Conservation (phyloP, 2,888 invertebrate genomes). For the Lutraria lutraria region DNA sequence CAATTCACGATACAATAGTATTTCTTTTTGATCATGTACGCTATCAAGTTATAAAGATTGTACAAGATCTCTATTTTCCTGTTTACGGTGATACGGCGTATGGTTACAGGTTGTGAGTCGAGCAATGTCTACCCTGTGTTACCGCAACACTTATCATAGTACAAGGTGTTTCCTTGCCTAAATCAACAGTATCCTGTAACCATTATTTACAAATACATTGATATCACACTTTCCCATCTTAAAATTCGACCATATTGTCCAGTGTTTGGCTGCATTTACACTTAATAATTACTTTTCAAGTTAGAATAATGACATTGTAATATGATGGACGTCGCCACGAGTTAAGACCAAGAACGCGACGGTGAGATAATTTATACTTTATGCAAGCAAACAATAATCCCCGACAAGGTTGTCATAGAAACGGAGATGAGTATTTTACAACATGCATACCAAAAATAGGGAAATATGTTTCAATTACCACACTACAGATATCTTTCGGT, state of each 20-base stretch:
- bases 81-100: background rate
- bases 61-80: slow-evolving; percentile 45
- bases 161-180: slow-evolving; percentile 69
- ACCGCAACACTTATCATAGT: slow-evolving; percentile 58
- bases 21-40: background rate
- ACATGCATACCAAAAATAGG: background rate
- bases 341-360: slow-evolving; percentile 25
- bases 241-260: slow-evolving; percentile 35
- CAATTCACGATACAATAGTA: background rate
- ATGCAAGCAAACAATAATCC: slow-evolving; percentile 16
- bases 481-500: background rate
- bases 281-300: slow-evolving; percentile 11
- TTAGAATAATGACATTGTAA: slow-evolving; percentile 30
- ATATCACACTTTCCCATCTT: slow-evolving; percentile 62
- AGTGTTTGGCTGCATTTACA: slow-evolving; percentile 3
- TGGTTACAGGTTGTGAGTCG: slow-evolving; percentile 29
- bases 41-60: slow-evolving; percentile 29
- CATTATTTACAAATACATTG: slow-evolving; percentile 37
- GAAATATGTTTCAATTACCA: background rate
- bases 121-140: slow-evolving; percentile 44
- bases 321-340: slow-evolving; percentile 5
- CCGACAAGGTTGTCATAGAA: background rate
- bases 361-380: slow-evolving; percentile 17
- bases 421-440: background rate
- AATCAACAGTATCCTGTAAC: slow-evolving; percentile 62